Base-by-base conservation (phyloP, 2,888 invertebrate species). In the Dasysyrphus albostriatus region DNA sequence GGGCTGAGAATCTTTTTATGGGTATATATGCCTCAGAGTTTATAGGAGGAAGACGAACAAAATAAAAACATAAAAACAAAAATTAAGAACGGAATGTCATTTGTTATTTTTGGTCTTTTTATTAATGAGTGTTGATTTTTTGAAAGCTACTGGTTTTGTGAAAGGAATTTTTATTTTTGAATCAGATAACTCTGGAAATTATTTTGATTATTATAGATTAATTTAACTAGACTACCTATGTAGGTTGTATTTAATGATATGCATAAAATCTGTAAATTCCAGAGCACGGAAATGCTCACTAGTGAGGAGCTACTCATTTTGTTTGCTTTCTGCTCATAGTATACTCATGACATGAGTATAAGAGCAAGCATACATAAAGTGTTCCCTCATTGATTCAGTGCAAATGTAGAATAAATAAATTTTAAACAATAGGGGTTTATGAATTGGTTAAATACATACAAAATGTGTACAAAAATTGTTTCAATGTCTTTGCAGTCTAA, bases 71-170 rank as follows among this genome's bases (percentile, higher is more conserved):
- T n/a, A n/a, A 61, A 44, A 24, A 24, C 24, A 24, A 32, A 5
- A 63, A 44, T 44, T 63, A 10, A 63, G 16, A 63, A 44, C 10
- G 44, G 44, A 63, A 63, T 63, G 44, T 16, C 44, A 44, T 63
- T 42, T 61, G 14, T 39, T 29, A 29, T 44, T n/a, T 4, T 8
- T 24, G 63, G 63, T 44, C 44, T n/a, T n/a, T n/a, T 63, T 44
- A 63, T 47, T 29, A 63, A 63, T 63, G 63, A 32, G 19, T 42
- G 19, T 63, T 44, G n/a, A 44, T 44, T 44, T 34, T 42, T 44
- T 32, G 3, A n/a, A 63, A 63, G 63, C 63, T 63, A 32, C 63
- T 63, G 63, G 32, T 63, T 63, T 63, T 16, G 8, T 47, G 47
- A 0, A 63, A 10, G n/a, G 63, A 32, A 44, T 29, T 44, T 44